Conservation (phyloP, 2,888 invertebrate genomes). For the Linnaemya vulpina region DNA sequence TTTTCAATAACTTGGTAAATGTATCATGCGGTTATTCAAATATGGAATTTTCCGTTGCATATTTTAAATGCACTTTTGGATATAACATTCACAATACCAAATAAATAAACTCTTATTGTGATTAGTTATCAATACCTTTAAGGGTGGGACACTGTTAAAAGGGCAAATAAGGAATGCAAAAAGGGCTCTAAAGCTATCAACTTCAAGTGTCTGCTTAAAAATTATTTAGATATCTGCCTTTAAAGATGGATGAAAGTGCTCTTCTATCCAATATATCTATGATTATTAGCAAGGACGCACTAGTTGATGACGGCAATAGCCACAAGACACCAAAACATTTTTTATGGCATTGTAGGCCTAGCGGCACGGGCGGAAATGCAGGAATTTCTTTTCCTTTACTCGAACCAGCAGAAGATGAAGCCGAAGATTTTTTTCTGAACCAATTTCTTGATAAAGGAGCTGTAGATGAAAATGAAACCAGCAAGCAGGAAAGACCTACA, state of each 20-base stretch:
- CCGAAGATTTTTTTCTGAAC: slow-evolving; percentile 73
- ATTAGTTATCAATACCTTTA: too few species aligned
- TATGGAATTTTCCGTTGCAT: too few species aligned
- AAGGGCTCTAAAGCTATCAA: too few species aligned
- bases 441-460: slow-evolving; percentile 22
- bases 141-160: too few species aligned
- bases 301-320: slow-evolving; percentile 76
- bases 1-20: too few species aligned
- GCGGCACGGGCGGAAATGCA: slow-evolving; percentile 12
- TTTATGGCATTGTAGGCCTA: slow-evolving; percentile 49
- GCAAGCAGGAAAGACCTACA: slow-evolving; percentile 9
- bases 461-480: background rate
- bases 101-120: too few species aligned
- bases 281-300: slow-evolving; percentile 80
- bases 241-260: slow-evolving; percentile 79
- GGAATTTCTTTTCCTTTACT: slow-evolving; percentile 73
- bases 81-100: too few species aligned
- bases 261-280: slow-evolving; percentile 81
- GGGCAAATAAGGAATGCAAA: too few species aligned
- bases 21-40: too few species aligned
- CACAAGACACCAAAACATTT: slow-evolving; percentile 63
- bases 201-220: background rate
- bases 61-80: too few species aligned
- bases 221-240: background rate
- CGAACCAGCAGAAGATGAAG: slow-evolving; percentile 77